Evolutionary conservation across 1,140 invertebrate species (phyloP).

Genomic region (Bursaphelenchus mucronatus): DNA sequence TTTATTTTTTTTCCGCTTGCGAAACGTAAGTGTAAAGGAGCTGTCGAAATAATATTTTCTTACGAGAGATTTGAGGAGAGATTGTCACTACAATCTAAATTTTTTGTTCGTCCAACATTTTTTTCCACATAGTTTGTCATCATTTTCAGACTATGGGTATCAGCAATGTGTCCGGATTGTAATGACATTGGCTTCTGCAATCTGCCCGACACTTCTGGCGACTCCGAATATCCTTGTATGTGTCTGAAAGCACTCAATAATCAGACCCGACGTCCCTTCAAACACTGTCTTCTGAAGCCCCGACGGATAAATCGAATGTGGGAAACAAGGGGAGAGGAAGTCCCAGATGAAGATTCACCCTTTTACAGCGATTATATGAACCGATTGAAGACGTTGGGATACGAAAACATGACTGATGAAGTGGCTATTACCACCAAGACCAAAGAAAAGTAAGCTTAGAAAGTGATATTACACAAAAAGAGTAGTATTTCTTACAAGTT

Average conservation of each 20-base stretch:
- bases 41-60: no score
- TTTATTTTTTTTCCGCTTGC: no score
- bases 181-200: constrained; percentile 60
- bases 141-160: constrained; percentile 34
- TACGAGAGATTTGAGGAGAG: no score
- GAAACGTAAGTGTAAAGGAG: no score
- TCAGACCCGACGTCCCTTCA: constrained; percentile 8
- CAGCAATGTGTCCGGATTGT: constrained; percentile 42
- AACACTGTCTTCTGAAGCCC: constrained; percentile 53
- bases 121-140: constrained; percentile 6
- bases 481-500: background rate
- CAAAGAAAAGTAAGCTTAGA: constrained; percentile 33
- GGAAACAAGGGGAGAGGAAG: constrained; percentile 54
- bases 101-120: background rate
- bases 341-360: constrained; percentile 49
- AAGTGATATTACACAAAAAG: background rate
- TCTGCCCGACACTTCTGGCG: constrained; percentile 49
- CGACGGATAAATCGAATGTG: constrained; percentile 54
- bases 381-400: constrained; percentile 46
- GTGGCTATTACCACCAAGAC: constrained; percentile 52
- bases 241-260: constrained; percentile 44
- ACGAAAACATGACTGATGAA: constrained; percentile 52
- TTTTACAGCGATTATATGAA: constrained; percentile 43
- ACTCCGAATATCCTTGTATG: constrained; percentile 46
- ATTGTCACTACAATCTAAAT: no score